Evolutionary conservation across 2,888 invertebrate species (phyloP), one percentile per base, ranked within the genome.

Genomic region (Nomada fabriciana): DNA sequence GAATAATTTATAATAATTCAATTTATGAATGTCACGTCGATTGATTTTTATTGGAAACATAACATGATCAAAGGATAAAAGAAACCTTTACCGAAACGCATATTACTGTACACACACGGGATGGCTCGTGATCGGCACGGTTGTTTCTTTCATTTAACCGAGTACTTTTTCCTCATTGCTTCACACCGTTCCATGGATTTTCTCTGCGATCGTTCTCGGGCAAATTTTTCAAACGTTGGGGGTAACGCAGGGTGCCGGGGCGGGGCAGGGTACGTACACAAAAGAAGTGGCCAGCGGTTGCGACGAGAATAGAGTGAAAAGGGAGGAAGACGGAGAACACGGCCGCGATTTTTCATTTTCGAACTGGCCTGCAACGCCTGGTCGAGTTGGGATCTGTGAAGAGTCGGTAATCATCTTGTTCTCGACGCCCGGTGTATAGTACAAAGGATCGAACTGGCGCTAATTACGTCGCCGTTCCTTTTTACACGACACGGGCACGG

Each of bases 361-460:
- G 80, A 85, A 86, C 75, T 75, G 83, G 74, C 74, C 20, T 69
- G 80, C 70, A 81, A 84, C 82, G 83, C 79, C 82, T 74, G 61
- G 55, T 70, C 73, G 36, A 10, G 13, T 36, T 61, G 84, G 87
- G 91, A 85, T 88, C 82, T 84, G 84, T 80, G 87, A 88, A 90
- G 84, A 81, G 86, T 64, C 87, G 81, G 90, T 89, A 91, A 91
- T 92, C 91, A 92, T 92, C 90, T 91, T 86, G 90, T 92, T 90
- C 89, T 88, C 89, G 84, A 90, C 91, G 90, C 88, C 90, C 82
- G 86, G 76, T 69, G 91, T 92, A 90, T 90, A 91, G 90, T 88
- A 90, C 89, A 89, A 90, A 90, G 87, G 88, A 90, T 89, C 90
- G 89, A 92, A 92, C 91, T 90, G 90, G 88, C 90, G 90, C 91